Conservation (phyloP, 2,797 vertebrate species). For the Urophycis tenuis region DNA sequence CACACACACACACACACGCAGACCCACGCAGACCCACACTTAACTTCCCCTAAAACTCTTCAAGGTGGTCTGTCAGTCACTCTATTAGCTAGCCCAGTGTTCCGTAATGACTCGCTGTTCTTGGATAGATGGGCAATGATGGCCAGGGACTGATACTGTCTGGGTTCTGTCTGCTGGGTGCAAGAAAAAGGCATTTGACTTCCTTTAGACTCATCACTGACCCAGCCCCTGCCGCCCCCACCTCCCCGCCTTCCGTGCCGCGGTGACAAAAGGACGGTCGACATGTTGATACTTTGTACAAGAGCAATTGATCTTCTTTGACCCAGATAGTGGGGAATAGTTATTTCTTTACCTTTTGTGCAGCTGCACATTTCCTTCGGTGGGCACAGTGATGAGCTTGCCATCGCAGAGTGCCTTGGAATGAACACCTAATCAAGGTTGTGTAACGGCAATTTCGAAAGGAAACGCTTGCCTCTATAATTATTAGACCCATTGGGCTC, state of each 20-base stretch:
- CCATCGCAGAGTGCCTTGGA: constrained; percentile 40
- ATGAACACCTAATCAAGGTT: constrained; percentile 44
- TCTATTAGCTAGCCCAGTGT: constrained; percentile 64
- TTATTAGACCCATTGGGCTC: background rate
- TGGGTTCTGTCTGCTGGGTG: constrained; percentile 48
- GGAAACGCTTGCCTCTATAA: constrained; percentile 34
- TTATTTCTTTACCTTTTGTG: constrained; percentile 63
- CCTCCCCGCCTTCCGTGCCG: constrained; percentile 2
- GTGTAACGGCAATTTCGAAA: constrained; percentile 47
- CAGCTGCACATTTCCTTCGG: constrained; percentile 48
- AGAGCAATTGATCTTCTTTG: constrained; percentile 64
- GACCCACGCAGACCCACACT: constrained; percentile 12
- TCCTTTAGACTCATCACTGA: constrained; percentile 33
- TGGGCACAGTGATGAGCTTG: constrained; percentile 33
- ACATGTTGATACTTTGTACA: constrained; percentile 57
- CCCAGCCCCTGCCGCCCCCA: constrained; percentile 19
- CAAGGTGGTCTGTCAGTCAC: constrained; percentile 64
- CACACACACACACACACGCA: background rate
- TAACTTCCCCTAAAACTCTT: constrained; percentile 35
- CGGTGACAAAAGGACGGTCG: constrained; percentile 61
- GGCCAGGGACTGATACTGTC: constrained; percentile 62
- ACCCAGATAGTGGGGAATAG: constrained; percentile 54
- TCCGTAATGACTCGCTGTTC: constrained; percentile 69
- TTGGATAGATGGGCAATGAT: constrained; percentile 64
- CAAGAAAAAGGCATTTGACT: constrained; percentile 50